Evolutionary conservation across 2,888 invertebrate species (phyloP), one percentile per base, ranked within the genome.

Genomic region (Clepsis dumicolana): DNA sequence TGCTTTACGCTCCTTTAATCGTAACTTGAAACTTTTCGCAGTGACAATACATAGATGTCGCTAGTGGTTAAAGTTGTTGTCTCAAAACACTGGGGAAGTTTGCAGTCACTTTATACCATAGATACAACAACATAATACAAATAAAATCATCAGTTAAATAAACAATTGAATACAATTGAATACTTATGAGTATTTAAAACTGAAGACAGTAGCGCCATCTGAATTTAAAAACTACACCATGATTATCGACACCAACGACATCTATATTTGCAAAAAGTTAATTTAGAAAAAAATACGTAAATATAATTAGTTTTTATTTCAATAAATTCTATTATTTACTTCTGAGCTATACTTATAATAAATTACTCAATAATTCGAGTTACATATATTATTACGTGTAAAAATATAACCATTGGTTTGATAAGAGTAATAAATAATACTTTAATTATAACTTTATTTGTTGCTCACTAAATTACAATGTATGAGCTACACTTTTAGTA

Each of bases 351-450:
- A 12, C 61, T 66, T 56, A 60, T 12, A 27, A 61, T 53, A 53
- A 60, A 25, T 62, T 56, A 56, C 70, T 72, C 72, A 77, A 48
- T 66, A 44, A 52, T 64, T 63, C 52, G 54, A 57, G 41, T 61
- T 50, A 64, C 52, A 62, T 60, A 27, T 24, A 29, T 14, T 41
- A 52, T 32, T 54, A 57, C 64, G 68, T 72, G 72, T 70, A 72
- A 72, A 72, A 72, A 72, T 72, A 72, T 65, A 70, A 66, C 66
- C 64, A 41, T 65, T 62, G 35, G 44, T 67, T 54, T 62, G 21
- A 60, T 66, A 54, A 64, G 63, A 65, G 14, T 56, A 25, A 54
- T 44, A 66, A 61, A 66, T 61, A 71, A 63, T 44, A 67, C 62
- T 38, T 38, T 38, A 38, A 38, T 14, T 38, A 38, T n/a, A 14